Evolutionary conservation across 2,888 invertebrate genomes (phyloP).

Genomic region (Amblyteles armatorius): DNA sequence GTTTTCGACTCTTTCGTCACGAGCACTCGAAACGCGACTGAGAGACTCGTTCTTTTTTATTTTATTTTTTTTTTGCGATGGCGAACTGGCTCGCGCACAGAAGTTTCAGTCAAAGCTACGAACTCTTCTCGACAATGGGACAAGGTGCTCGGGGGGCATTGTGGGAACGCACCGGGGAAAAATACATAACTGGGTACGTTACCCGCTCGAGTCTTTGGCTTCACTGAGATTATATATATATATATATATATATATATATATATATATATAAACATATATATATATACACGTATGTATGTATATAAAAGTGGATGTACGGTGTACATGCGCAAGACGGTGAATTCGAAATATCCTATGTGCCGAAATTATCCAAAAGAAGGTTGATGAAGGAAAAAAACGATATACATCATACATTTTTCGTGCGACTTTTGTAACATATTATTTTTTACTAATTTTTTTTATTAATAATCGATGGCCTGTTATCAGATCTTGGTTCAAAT

Average conservation of each 20-base stretch:
- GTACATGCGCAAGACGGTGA: background rate
- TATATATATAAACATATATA: slow-evolving; percentile 20
- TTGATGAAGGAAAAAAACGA: background rate
- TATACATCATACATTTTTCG: background rate
- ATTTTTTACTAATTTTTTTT: too few relatives aligned
- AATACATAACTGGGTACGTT: slow-evolving; percentile 58
- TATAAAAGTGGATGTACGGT: slow-evolving; percentile 41
- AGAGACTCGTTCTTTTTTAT: slow-evolving; percentile 11
- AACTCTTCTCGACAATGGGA: slow-evolving; percentile 59
- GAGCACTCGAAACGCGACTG: slow-evolving; percentile 1
- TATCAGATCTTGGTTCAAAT: too few relatives aligned
- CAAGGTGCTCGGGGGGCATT: slow-evolving; percentile 66
- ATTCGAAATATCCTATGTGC: background rate
- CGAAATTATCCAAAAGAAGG: background rate
- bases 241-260: background rate
- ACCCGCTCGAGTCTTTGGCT: slow-evolving; percentile 43
- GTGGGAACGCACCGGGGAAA: slow-evolving; percentile 57
- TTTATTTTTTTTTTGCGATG: slow-evolving; percentile 42
- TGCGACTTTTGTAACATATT: background rate
- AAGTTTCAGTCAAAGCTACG: slow-evolving; percentile 54
- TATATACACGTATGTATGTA: slow-evolving; percentile 22
- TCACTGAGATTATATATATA: slow-evolving; percentile 37
- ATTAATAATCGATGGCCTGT: too few relatives aligned
- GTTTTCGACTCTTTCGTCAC: background rate
- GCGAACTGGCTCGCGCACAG: slow-evolving; percentile 36